Conservation (phyloP, 30 jellyfish, hydroid and myxozoan genomes). For the Catostylus mosaicus region DNA sequence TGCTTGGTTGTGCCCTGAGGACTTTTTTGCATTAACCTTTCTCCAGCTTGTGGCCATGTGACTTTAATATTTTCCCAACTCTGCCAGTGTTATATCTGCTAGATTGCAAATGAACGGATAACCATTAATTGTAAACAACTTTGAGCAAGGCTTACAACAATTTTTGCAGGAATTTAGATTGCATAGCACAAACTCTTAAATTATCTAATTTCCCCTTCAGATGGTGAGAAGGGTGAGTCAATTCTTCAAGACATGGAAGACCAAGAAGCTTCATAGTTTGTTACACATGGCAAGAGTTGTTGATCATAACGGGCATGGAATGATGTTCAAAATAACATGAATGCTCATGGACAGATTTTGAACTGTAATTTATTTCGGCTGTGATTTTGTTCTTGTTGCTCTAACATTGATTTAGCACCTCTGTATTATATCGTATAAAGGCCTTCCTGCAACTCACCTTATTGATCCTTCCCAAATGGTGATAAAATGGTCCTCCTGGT, state of each 20-base stretch:
- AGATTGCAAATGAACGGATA: no score
- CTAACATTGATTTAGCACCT: conserved; percentile 42
- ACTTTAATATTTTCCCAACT: no score
- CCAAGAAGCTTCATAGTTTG: conserved; percentile 60
- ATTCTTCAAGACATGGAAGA: conserved; percentile 88
- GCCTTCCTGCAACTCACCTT: conserved; percentile 3
- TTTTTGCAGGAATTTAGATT: no score
- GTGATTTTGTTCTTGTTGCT: conserved; percentile 65
- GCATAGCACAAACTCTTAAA: no score
- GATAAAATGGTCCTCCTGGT: no score
- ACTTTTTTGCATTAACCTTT: no score
- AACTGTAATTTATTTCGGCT: conserved; percentile 58
- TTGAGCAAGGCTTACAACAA: no score
- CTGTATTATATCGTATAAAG: conserved; percentile 18
- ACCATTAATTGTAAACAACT: no score
- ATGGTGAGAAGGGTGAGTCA: conserved; percentile 62
- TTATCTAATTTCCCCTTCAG: conserved; percentile 38
- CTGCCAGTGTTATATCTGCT: no score
- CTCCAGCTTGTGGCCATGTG: no score
- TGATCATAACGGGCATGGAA: conserved; percentile 47
- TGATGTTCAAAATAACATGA: conserved; percentile 59
- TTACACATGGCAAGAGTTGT: conserved; percentile 30
- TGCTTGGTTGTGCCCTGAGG: no score
- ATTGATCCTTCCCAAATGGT: no score
- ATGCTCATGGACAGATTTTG: conserved; percentile 60